A percentile compares a stretch with the other conserved stretches of the same genome.
These are phyloP conservation scores for Alsophila aescularia DNA, from an alignment of 2,888 invertebrate species.

Conservation along the genomic window DNA sequence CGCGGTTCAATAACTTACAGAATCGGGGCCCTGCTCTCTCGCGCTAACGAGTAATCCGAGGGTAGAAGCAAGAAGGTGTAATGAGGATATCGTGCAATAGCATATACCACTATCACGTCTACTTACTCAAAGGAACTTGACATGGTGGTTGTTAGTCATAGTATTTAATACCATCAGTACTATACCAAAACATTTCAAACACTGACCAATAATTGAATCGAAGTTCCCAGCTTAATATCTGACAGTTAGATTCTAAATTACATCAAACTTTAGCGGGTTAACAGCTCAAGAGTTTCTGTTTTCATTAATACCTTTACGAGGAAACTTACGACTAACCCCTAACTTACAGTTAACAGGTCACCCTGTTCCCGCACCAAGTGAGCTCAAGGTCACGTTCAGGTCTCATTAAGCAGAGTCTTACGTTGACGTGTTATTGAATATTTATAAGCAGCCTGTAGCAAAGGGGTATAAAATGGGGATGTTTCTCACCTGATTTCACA, in stretches of 20 bases:
- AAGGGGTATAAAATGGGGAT: conserved; percentile 56
- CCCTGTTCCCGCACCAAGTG: not conserved
- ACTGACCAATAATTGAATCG: conserved; percentile 7
- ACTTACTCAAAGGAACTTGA: too few species aligned
- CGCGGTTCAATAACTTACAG: too few species aligned
- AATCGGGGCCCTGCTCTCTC: too few species aligned
- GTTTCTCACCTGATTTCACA: conserved; percentile 41
- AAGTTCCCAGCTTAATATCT: conserved; percentile 20
- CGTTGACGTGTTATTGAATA: conserved; percentile 62
- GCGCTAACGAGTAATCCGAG: too few species aligned
- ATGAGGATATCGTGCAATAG: too few species aligned
- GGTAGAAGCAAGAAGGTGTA: too few species aligned
- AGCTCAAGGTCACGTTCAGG: conserved; percentile 25
- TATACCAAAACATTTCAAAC: not conserved
- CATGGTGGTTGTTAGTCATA: too few species aligned
- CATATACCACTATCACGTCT: too few species aligned
- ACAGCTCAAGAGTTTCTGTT: conserved; percentile 19
- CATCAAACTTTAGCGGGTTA: conserved; percentile 10
- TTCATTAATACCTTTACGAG: conserved; percentile 6
- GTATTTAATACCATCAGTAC: not conserved
- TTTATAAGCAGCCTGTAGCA: conserved; percentile 47
- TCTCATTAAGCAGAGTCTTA: conserved; percentile 30
- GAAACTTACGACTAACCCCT: conserved; percentile 6
- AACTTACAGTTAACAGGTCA: too few species aligned
- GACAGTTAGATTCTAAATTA: conserved; percentile 20